Conservation (phyloP, 2,888 invertebrate genomes). For the Synanthedon andrenaeformis region DNA sequence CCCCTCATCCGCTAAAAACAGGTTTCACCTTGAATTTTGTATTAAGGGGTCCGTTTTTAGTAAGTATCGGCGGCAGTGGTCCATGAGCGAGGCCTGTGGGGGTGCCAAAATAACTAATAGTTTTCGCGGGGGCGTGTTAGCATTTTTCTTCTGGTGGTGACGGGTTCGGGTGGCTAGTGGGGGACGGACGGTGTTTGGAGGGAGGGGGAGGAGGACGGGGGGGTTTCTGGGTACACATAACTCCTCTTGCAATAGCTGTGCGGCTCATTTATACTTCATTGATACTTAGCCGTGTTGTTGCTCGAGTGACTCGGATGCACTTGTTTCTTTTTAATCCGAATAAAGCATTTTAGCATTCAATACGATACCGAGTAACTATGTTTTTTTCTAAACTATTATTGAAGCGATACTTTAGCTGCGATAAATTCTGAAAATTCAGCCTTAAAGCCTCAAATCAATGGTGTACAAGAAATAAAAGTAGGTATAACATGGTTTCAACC, state of each 20-base stretch:
- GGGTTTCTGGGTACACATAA: conserved; percentile 18
- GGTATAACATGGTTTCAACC: too few species aligned
- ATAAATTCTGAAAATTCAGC: too few species aligned
- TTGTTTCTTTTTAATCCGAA: too few species aligned
- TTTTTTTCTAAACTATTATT: too few species aligned
- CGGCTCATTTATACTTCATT: conserved; percentile 68
- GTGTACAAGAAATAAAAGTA: too few species aligned
- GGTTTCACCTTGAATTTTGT: background rate
- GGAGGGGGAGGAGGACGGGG: conserved; percentile 14
- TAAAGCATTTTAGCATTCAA: too few species aligned
- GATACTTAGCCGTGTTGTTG: conserved; percentile 10
- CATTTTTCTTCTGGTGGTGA: conserved; percentile 70
- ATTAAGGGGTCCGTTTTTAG: background rate
- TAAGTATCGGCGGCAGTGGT: conserved; percentile 9
- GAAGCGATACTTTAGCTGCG: too few species aligned
- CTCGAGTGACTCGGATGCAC: too few species aligned
- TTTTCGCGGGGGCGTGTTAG: conserved; percentile 70
- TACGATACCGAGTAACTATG: too few species aligned
- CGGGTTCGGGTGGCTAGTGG: conserved; percentile 26
- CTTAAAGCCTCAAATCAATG: too few species aligned
- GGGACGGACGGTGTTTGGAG: conserved; percentile 20
- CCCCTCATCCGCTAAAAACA: background rate
- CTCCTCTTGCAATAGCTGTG: conserved; percentile 52
- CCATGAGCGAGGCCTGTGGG: conserved; percentile 47
- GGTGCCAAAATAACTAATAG: conserved; percentile 71